Conservation (phyloP, 2,113 vertebrate genomes). For the Coregonus clupeaformis region DNA sequence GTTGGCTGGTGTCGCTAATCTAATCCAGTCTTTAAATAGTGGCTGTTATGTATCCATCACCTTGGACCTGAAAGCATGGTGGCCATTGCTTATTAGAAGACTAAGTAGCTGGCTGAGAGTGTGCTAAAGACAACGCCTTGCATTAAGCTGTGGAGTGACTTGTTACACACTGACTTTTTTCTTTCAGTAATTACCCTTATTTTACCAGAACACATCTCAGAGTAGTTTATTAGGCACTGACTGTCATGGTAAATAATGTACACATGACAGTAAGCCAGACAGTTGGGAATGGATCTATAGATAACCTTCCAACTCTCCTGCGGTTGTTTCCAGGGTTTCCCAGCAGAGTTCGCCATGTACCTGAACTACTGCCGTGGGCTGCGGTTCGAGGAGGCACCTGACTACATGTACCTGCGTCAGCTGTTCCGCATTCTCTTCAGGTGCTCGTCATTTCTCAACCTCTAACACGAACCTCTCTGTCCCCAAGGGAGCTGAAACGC, state of each 20-base stretch:
- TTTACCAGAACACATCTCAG: no score
- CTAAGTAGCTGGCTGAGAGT: not conserved
- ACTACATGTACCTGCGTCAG: conserved; percentile 99
- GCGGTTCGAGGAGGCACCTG: conserved; percentile 97
- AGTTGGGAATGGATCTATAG: not conserved
- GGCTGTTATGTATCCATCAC: not conserved
- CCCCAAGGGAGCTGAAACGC: not conserved
- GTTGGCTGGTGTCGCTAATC: not conserved
- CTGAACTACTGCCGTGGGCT: conserved; percentile 99
- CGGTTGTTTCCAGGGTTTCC: conserved; percentile 82
- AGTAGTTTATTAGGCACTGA: no score
- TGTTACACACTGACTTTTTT: no score
- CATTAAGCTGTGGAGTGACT: no score
- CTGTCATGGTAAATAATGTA: no score
- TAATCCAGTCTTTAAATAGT: conserved; percentile 17
- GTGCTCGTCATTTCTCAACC: conserved; percentile 57
- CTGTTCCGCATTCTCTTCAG: conserved; percentile 99
- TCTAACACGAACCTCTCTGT: no score
- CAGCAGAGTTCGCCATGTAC: conserved; percentile 99
- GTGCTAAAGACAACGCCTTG: not conserved
- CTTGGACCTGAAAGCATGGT: not conserved
- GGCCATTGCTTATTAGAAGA: not conserved
- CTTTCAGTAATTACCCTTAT: no score
- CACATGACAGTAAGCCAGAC: no score
- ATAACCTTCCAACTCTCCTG: not conserved